Evolutionary conservation across 2,113 vertebrate genomes (phyloP).

Genomic region (Sisor rabdophorus): DNA sequence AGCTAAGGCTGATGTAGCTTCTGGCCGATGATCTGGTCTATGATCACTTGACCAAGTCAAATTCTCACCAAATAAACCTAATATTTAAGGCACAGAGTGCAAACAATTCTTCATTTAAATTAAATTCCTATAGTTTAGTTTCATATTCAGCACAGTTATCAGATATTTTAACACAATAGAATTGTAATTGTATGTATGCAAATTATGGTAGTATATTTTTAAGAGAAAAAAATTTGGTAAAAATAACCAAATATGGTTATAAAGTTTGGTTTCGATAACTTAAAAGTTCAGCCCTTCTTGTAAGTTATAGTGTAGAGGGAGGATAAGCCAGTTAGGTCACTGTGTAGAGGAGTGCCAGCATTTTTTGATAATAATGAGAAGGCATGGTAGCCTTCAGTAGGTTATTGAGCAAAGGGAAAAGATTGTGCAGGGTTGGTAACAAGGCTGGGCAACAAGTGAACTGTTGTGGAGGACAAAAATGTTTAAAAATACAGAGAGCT

Average conservation of each 20-base stretch:
- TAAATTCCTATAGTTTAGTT: neutral
- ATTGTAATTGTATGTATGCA: neutral
- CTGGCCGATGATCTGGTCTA: constrained; percentile 15
- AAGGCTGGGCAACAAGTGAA: neutral
- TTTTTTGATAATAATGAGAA: neutral
- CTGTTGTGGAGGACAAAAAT: neutral
- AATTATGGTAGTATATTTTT: too few species aligned
- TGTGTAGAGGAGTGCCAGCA: neutral
- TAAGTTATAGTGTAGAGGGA: neutral
- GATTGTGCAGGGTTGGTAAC: neutral
- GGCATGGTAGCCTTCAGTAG: neutral
- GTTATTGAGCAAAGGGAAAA: neutral
- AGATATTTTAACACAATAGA: neutral
- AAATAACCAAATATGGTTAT: too few species aligned
- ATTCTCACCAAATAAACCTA: constrained; percentile 15
- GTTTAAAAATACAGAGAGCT: neutral
- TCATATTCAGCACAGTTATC: neutral
- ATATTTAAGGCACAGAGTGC: neutral
- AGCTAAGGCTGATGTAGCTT: constrained; percentile 31
- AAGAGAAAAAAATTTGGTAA: too few species aligned
- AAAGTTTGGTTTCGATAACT: too few species aligned
- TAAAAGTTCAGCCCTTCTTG: neutral
- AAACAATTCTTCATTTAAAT: constrained; percentile 4
- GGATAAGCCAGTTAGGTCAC: neutral
- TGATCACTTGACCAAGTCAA: constrained; percentile 51